Evolutionary conservation across 2,888 invertebrate species (phyloP), one percentile per base, ranked within the genome.

Genomic region (Siphonodentalium dalli): DNA sequence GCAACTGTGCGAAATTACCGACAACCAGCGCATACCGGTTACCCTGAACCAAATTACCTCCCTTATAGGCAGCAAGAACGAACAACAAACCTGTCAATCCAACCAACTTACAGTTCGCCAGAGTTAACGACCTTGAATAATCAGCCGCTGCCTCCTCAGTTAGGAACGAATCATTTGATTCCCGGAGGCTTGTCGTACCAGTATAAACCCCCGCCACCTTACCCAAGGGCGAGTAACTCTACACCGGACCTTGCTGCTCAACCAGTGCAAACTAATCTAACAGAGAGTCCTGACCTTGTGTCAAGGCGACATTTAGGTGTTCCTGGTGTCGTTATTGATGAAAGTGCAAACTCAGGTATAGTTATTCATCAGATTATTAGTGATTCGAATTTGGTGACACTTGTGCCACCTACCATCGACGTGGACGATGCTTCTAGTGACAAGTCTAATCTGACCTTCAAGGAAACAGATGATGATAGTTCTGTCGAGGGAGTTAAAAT

Each of bases 201-300:
- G 6, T 89, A 88, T 75, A 91, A 92, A 78, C 78, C 77, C 3
- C 90, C 92, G 0, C 92, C 93, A 0, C 92, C 92, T 0, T 92
- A 92, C 82, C 90, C 91, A 0, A 64, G 78, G 9, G 75, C 74
- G 18, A 91, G 91, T 8, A 90, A 89, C 68, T 91, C 91, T 0
- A 92, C 92, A 0, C 92, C 92, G 0, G 92, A 92, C 78, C 80
- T 93, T 50, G 91, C 92, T 0, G 72, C 68, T 26, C 74, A 75
- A 46, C 65, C 72, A n/a, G 58, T 31, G 47, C 47, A 63, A 23
- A 48, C 43, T 37, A 31, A 50, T 28, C 48, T 68, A 37, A 69
- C 64, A 52, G 68, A 72, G 48, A 75, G 71, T 50, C 78, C 78
- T 5, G 78, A 79, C 63, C 61, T 79, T 4, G 71, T 91, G 1